Evolutionary conservation across 2,113 vertebrate genomes (phyloP).

Genomic region (Lucifuga dentata): DNA sequence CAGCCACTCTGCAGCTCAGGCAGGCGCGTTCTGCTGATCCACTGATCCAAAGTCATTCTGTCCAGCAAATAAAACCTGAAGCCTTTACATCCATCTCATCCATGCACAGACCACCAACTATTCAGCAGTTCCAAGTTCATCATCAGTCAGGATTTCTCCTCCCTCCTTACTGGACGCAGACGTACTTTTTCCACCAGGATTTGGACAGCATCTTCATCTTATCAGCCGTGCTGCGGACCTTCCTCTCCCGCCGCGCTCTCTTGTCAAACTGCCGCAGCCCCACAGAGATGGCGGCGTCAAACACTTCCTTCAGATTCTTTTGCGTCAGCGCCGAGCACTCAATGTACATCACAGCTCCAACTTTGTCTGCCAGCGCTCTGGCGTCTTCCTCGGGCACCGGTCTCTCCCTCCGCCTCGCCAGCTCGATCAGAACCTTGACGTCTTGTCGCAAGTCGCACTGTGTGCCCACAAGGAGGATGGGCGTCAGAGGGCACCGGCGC

Average conservation of each 20-base stretch:
- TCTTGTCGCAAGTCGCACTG: conserved; percentile 88
- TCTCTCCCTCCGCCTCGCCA: conserved; percentile 80
- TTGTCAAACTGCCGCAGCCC: conserved; percentile 81
- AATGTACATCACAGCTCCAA: conserved; percentile 83
- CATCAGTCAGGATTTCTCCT: conserved; percentile 30
- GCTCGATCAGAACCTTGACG: conserved; percentile 85
- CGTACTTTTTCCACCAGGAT: conserved; percentile 90
- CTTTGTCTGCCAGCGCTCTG: conserved; percentile 79
- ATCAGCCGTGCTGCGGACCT: conserved; percentile 83
- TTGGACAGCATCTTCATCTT: conserved; percentile 89
- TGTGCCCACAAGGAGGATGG: conserved; percentile 85
- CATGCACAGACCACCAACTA: conserved; percentile 15
- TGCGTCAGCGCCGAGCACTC: conserved; percentile 89
- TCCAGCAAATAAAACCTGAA: conserved; percentile 13
- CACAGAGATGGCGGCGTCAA: conserved; percentile 85
- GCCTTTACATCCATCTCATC: conserved; percentile 37
- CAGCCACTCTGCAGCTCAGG: conserved; percentile 20
- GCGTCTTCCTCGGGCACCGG: conserved; percentile 82
- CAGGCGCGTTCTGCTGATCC: conserved; percentile 6
- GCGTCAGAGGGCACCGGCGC: conserved; percentile 83
- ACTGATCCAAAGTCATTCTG: conserved; percentile 32
- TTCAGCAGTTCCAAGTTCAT: conserved; percentile 49
- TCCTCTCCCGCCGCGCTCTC: conserved; percentile 77
- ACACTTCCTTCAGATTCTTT: conserved; percentile 90
- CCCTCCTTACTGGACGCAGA: conserved; percentile 82